Evolutionary conservation across 35 echinoderm and acorn worm species (phyloP).

Genomic region (Lytechinus pictus): DNA sequence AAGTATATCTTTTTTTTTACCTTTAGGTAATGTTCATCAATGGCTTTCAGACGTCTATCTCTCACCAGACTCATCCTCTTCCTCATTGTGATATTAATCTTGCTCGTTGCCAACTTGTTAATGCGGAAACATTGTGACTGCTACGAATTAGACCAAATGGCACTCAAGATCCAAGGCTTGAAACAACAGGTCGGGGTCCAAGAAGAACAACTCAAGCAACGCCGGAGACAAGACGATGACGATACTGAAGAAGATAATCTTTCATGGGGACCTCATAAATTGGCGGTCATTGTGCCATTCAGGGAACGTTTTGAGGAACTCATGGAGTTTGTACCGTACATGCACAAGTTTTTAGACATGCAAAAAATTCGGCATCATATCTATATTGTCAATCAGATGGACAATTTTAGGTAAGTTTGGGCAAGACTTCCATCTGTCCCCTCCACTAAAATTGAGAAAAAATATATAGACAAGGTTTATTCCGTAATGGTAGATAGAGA

Average conservation of each 20-base stretch:
- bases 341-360: constrained; percentile 90
- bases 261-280: constrained; percentile 82
- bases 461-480: too few relatives aligned
- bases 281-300: constrained; percentile 83
- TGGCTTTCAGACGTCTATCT: constrained; percentile 35
- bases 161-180: constrained; percentile 45
- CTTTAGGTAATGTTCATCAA: background rate
- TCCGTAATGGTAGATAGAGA: too few relatives aligned
- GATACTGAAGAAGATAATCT: constrained; percentile 60
- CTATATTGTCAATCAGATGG: constrained; percentile 92
- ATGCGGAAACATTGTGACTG: constrained; percentile 62
- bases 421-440: background rate
- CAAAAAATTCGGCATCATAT: constrained; percentile 87
- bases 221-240: background rate
- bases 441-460: too few relatives aligned
- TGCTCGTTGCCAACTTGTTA: constrained; percentile 48
- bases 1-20: background rate
- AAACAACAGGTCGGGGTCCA: constrained; percentile 55
- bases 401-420: constrained; percentile 78
- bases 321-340: constrained; percentile 94
- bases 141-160: constrained; percentile 59
- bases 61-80: constrained; percentile 29
- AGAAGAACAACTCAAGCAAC: constrained; percentile 41
- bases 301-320: constrained; percentile 97
- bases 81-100: constrained; percentile 26